phyloP scores from a whole-genome alignment of 2,113 vertebrate species.

The Lagopus leucura region DNA sequence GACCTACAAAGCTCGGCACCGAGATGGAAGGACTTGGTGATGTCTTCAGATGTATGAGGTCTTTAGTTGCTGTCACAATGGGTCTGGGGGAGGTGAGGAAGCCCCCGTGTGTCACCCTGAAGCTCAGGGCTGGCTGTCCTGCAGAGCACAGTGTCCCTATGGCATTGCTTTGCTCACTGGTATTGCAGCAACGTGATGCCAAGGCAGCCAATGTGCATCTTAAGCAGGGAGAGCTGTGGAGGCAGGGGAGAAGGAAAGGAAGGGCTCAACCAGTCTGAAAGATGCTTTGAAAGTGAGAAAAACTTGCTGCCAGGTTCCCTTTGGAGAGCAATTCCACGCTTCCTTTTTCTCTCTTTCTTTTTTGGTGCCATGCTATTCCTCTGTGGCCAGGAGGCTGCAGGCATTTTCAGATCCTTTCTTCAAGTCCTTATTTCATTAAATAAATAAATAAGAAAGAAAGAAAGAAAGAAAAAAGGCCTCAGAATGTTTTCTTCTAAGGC shows the following conservation, averaged over 20 bases:
- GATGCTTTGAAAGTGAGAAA: not conserved
- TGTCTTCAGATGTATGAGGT: rapidly evolving
- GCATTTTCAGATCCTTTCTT: slow-evolving; percentile 3
- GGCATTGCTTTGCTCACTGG: not conserved
- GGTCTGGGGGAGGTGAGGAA: not conserved
- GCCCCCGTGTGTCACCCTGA: too few relatives aligned
- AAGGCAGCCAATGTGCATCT: not conserved
- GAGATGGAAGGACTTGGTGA: rapidly evolving
- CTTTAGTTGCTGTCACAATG: rapidly evolving
- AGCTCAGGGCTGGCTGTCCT: rapidly evolving
- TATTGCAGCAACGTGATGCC: not conserved
- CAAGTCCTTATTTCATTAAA: not conserved
- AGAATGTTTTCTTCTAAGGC: not conserved
- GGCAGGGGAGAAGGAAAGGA: not conserved
- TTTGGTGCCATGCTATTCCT: not conserved
- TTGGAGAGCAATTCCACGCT: not conserved
- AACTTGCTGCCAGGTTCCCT: slow-evolving; percentile 2
- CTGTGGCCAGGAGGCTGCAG: not conserved
- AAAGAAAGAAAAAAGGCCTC: not conserved
- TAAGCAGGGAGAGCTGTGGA: not conserved
- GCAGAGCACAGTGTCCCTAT: rapidly evolving
- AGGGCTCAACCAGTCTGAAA: not conserved
- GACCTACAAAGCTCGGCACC: not conserved
- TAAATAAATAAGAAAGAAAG: not conserved
- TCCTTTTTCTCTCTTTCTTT: not conserved